Evolutionary conservation across 1,140 invertebrate species (phyloP), one percentile per base, ranked within the genome.

Genomic region (Procambarus clarkii): DNA sequence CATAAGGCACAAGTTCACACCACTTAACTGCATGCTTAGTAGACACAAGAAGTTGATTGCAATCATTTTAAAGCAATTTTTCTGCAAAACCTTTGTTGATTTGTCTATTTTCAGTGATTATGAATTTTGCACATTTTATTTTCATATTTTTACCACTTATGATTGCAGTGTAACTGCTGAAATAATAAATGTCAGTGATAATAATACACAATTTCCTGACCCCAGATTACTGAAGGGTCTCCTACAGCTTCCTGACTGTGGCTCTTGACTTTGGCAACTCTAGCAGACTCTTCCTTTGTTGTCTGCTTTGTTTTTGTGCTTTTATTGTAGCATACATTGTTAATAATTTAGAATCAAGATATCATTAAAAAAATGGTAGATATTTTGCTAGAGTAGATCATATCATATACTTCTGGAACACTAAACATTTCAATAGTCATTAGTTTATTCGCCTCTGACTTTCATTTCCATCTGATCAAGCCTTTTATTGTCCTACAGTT

Each of bases 1-100:
- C 89, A 91, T 74, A 74, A 91, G 89, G 89, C 89, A 91, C 89
- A 91, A 91, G 89, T 91, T 91, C 89, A 91, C 76, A 91, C 89
- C 89, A 85, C 81, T 64, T 85, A 91, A 91, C 76, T 91, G 89
- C 89, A 91, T 91, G 89, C 77, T 84, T 77, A 91, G 89, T 91
- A 91, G 89, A 91, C 89, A 91, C 82, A 91, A 86, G 80, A 46
- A 91, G 82, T 91, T 85, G 48, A 91, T 50, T 85, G 89, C 81
- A 91, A 91, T 85, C 82, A 85, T 84, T 84, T 69, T 77, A 77
- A 48, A 79, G 85, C 50, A 64, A 60, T 83, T 50, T 81, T 82
- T 88, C 44, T 76, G 24, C 44, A 85, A 64, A 48, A 45, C 46
- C 86, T 91, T 91, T 69, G 44, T 84, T 91, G 24, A 69, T 91